Percentiles rank a stretch among this genome's conserved stretches.
Conservation (phyloP, 2,797 vertebrate species). For the Fistularia tabacaria region DNA sequence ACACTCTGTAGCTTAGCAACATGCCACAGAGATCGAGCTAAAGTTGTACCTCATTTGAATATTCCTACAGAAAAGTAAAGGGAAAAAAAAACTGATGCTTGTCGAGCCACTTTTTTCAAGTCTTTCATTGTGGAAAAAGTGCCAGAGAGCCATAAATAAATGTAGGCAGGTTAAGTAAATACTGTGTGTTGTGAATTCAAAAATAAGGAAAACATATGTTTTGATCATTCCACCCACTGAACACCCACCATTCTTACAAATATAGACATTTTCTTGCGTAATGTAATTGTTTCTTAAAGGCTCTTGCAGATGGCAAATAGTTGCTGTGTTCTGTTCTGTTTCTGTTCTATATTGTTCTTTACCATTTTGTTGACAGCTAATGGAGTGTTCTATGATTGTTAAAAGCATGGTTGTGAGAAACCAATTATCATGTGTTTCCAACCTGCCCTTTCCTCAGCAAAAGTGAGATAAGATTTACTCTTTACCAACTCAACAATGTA, state of each 20-base stretch:
- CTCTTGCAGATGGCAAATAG: conserved; percentile 13
- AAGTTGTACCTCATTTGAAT: conserved; percentile 58
- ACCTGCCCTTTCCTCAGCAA: no score
- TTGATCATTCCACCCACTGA: conserved; percentile 37
- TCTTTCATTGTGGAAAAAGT: no score
- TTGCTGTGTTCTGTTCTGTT: conserved; percentile 2
- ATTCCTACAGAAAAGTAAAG: conserved; percentile 18
- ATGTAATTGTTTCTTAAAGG: conserved; percentile 30
- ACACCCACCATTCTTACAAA: conserved; percentile 44
- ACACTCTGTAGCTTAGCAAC: conserved; percentile 67
- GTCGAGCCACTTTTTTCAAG: neutral
- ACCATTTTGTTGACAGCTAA: neutral
- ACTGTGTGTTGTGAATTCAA: conserved; percentile 40
- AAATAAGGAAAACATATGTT: conserved; percentile 47
- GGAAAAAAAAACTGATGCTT: neutral
- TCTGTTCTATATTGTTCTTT: neutral
- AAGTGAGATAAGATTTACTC: no score
- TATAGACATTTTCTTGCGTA: conserved; percentile 38
- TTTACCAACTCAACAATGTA: no score
- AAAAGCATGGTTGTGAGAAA: no score
- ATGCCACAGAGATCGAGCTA: conserved; percentile 31
- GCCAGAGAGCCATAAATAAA: conserved; percentile 4
- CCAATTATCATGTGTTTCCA: no score
- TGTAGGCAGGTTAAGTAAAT: conserved; percentile 55
- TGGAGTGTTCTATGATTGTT: neutral